Percentiles rank a stretch among this genome's conserved stretches.
phyloP scores from a whole-genome alignment of 2,888 invertebrate species.

The Capitulum mitella region DNA sequence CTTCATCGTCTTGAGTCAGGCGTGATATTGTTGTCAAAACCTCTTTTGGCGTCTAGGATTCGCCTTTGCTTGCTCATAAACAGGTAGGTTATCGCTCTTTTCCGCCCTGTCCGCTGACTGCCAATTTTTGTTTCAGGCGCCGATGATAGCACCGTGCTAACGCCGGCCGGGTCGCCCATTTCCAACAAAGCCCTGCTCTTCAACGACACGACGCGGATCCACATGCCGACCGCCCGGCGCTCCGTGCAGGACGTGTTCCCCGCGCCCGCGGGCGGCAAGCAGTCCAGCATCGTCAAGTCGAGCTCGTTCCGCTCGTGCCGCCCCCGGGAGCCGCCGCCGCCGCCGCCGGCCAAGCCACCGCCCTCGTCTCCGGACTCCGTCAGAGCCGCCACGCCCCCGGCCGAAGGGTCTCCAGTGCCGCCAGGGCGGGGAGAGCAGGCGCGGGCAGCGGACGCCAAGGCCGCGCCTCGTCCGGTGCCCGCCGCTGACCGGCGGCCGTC shows the following conservation, averaged over 20 bases:
- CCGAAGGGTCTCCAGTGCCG: not conserved
- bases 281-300: conserved; percentile 57
- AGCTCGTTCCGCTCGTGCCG: conserved; percentile 40
- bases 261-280: conserved; percentile 42
- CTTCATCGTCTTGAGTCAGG: too few relatives aligned
- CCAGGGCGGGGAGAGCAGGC: not conserved
- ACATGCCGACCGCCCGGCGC: conserved; percentile 47
- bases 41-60: too few relatives aligned
- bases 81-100: too few relatives aligned
- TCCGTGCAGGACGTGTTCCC: conserved; percentile 32
- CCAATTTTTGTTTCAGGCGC: not conserved
- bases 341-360: conserved; percentile 45
- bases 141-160: not conserved
- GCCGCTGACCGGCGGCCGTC: too few relatives aligned
- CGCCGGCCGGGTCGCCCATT: conserved; percentile 44
- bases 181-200: conserved; percentile 54
- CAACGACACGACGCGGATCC: conserved; percentile 75
- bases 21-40: too few relatives aligned
- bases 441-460: not conserved
- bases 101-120: too few relatives aligned
- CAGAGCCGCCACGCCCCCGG: not conserved
- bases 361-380: conserved; percentile 31
- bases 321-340: conserved; percentile 50
- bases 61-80: too few relatives aligned
- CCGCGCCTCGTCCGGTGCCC: too few relatives aligned